A percentile compares a stretch with the other conserved stretches of the same genome.
These are phyloP conservation scores for Chiridota heheva DNA, from an alignment of 35 echinoderm and acorn worm genomes.

Conservation along the genomic window DNA sequence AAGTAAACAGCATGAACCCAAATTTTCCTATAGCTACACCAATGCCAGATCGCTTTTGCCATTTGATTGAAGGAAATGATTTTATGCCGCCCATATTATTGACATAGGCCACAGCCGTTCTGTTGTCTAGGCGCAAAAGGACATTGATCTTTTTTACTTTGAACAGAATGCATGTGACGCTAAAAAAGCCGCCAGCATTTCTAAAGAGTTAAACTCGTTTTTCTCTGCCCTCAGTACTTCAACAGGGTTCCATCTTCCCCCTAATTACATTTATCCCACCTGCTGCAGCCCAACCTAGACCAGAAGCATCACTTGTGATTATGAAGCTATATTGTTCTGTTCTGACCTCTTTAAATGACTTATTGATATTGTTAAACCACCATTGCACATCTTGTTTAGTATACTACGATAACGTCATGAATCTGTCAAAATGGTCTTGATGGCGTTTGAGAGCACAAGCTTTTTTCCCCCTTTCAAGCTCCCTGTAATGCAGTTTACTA, in stretches of 20 bases:
- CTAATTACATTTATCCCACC: conserved; percentile 36
- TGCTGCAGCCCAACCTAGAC: conserved; percentile 53
- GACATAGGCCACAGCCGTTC: conserved; percentile 70
- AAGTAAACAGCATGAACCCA: conserved; percentile 1
- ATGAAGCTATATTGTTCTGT: conserved; percentile 21
- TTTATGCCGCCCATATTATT: conserved; percentile 59
- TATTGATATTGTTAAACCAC: conserved; percentile 53
- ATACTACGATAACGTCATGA: conserved; percentile 49
- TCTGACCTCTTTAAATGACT: neutral
- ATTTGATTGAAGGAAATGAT: conserved; percentile 61
- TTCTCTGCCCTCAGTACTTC: conserved; percentile 2
- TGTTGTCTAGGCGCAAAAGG: conserved; percentile 53
- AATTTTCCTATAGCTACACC: too few relatives aligned
- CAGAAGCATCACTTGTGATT: conserved; percentile 58
- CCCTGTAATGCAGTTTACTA: conserved; percentile 67
- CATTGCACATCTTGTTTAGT: conserved; percentile 43
- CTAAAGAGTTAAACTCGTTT: conserved; percentile 59
- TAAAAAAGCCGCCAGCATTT: conserved; percentile 29
- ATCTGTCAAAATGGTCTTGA: conserved; percentile 63
- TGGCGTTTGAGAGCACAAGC: conserved; percentile 25
- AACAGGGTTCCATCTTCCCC: conserved; percentile 44
- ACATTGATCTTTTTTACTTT: conserved; percentile 49
- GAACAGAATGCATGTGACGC: conserved; percentile 50
- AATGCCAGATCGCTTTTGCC: conserved; percentile 55
- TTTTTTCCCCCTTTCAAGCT: too few relatives aligned